Percentiles rank a stretch among this genome's conserved stretches.
Conservation (phyloP, 2,113 vertebrate species). For the Eolophus roseicapilla region DNA sequence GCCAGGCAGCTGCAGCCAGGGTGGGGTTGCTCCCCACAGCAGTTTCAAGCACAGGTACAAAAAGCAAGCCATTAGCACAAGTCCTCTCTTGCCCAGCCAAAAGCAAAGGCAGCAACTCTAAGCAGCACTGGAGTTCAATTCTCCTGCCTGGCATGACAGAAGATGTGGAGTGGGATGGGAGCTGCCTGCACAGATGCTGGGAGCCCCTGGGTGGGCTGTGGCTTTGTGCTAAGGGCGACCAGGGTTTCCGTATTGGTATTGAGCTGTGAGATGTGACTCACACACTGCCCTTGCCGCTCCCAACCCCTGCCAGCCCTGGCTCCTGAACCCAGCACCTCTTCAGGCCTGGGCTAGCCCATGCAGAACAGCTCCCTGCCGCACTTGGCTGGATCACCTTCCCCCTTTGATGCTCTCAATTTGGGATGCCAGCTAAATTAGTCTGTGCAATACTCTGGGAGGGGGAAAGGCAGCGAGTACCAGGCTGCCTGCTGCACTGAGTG, state of each 20-base stretch:
- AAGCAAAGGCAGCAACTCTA: neutral
- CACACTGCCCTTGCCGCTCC: rapidly evolving
- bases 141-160: rapidly evolving
- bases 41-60: neutral
- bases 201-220: neutral
- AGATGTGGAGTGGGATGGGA: neutral
- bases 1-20: neutral
- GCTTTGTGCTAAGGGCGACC: neutral
- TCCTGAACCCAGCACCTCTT: neutral
- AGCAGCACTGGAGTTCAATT: neutral
- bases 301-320: neutral
- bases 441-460: neutral
- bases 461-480: rapidly evolving
- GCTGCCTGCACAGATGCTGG: neutral
- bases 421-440: neutral
- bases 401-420: neutral
- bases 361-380: neutral
- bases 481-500: rapidly evolving
- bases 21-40: neutral
- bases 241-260: neutral
- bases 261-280: neutral
- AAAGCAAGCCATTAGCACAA: neutral
- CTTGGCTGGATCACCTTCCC: neutral
- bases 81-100: neutral
- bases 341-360: neutral